A percentile compares a stretch with the other conserved stretches of the same genome.
phyloP scores from a whole-genome alignment of 2,113 vertebrate species.

The Glareola pratincola region DNA sequence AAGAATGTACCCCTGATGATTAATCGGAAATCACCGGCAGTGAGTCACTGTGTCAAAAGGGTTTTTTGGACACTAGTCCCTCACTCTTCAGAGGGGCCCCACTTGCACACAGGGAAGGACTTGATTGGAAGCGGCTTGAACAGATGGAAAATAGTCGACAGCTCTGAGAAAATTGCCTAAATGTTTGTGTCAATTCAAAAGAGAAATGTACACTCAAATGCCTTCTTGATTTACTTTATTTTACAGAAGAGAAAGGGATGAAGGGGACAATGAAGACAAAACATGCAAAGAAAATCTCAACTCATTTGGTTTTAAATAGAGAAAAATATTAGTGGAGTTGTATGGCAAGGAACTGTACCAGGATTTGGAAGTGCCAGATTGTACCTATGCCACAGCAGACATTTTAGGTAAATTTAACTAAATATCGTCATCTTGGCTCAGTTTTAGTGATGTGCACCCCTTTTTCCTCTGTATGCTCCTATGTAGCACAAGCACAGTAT shows the following conservation, averaged over 20 bases:
- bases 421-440: background rate
- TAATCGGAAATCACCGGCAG: background rate
- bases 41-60: background rate
- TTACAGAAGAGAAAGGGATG: background rate
- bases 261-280: background rate
- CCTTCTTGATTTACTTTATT: background rate
- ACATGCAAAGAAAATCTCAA: background rate
- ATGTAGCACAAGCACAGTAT: background rate
- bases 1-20: background rate
- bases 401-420: background rate
- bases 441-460: background rate
- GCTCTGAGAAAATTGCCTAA: background rate
- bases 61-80: background rate
- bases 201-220: background rate
- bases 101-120: background rate
- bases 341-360: rapidly evolving
- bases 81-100: background rate
- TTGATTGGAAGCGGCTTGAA: background rate
- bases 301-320: background rate
- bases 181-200: background rate
- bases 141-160: background rate
- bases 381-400: background rate
- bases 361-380: background rate
- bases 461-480: background rate
- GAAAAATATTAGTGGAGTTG: background rate